A percentile compares a stretch with the other conserved stretches of the same genome.
phyloP scores from a whole-genome alignment of 1,140 invertebrate genomes.

The Papilio polytes region DNA sequence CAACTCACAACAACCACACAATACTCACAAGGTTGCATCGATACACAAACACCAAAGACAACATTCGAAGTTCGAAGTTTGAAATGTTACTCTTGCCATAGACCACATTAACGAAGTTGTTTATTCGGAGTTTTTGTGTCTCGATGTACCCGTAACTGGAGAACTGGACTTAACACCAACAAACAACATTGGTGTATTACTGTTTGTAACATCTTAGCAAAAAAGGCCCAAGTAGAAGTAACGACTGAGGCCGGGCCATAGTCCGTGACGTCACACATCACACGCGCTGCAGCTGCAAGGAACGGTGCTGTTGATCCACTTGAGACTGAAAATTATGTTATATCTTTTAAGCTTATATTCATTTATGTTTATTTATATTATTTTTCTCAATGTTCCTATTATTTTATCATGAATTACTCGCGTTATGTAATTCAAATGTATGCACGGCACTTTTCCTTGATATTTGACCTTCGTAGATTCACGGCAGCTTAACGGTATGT shows the following conservation, averaged over 20 bases:
- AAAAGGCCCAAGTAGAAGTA: background rate
- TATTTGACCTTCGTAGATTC: background rate
- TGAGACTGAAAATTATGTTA: slow-evolving; percentile 38
- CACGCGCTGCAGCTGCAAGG: slow-evolving; percentile 26
- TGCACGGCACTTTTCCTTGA: slow-evolving; percentile 21
- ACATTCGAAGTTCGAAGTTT: no score
- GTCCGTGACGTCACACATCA: background rate
- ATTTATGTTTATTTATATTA: slow-evolving; percentile 3
- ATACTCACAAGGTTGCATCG: background rate
- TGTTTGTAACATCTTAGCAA: background rate
- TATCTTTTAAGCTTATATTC: slow-evolving; percentile 27
- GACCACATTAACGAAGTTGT: background rate
- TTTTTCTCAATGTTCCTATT: slow-evolving; percentile 38
- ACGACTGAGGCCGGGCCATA: no score
- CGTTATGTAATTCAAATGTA: slow-evolving; percentile 18
- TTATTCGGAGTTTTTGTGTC: background rate
- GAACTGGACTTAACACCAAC: background rate
- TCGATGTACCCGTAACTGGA: background rate
- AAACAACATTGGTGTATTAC: no score
- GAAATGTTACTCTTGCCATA: background rate
- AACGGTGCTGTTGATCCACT: slow-evolving; percentile 23
- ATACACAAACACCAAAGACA: background rate
- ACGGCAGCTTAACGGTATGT: slow-evolving; percentile 28
- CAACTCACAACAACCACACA: background rate
- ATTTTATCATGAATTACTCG: slow-evolving; percentile 23